Conservation (phyloP, 2,113 vertebrate species). For the Eudyptes chrysolophus region DNA sequence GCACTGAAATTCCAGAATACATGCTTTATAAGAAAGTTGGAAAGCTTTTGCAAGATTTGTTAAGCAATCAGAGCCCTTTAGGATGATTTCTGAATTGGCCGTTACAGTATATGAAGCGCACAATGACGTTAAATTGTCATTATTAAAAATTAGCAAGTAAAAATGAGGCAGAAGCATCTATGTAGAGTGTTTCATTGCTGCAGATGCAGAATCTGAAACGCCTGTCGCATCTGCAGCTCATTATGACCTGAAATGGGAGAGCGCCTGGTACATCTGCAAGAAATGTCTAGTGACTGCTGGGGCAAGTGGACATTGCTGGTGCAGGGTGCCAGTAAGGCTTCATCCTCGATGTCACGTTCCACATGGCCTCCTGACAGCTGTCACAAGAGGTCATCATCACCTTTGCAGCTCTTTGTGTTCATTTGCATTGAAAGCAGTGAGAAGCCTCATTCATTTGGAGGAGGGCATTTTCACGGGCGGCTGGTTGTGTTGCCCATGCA, state of each 20-base stretch:
- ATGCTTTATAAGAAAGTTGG: not conserved
- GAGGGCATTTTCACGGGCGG: not conserved
- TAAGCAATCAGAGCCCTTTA: conserved; percentile 55
- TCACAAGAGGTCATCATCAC: not conserved
- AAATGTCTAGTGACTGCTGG: conserved; percentile 5
- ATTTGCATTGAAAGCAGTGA: not conserved
- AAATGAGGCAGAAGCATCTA: conserved; percentile 33
- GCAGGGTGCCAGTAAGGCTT: not conserved
- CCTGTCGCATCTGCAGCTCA: conserved; percentile 25
- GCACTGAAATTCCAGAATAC: conserved; percentile 21
- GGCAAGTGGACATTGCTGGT: not conserved
- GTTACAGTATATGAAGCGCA: not conserved
- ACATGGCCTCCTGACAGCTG: conserved; percentile 13
- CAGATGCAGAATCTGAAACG: not conserved
- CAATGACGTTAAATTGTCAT: conserved; percentile 54
- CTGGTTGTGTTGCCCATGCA: accelerated
- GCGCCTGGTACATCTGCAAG: not conserved
- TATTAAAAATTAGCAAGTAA: conserved; percentile 60
- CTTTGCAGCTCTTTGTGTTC: not conserved
- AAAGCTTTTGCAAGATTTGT: conserved; percentile 45
- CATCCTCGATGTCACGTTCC: not conserved
- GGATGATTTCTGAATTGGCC: conserved; percentile 30
- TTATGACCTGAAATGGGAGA: conserved; percentile 21
- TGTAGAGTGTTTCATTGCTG: not conserved
- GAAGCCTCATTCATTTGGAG: not conserved